Evolutionary conservation across 1,140 invertebrate genomes (phyloP), one percentile per base, ranked within the genome.

Genomic region (Zaprionus gabonicus): DNA sequence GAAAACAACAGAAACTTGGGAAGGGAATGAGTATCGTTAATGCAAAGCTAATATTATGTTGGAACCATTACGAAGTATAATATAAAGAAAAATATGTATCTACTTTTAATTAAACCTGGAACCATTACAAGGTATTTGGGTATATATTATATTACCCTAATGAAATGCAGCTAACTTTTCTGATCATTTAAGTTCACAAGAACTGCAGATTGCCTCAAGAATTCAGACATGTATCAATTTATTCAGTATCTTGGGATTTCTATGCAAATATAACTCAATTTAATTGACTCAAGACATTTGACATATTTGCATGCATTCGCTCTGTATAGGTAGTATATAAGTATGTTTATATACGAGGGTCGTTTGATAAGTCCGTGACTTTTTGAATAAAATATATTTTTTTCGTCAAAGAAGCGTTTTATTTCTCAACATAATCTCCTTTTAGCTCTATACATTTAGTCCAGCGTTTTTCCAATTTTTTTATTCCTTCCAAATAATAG

Each of bases 241-340:
- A 46, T 58, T 15, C 56, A 58, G 34, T 23, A 13, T 38, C 34
- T 59, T 46, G 58, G 25, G 15, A 12, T 28, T 44, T 44, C 13
- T 15, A 28, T 27, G 41, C 17, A 28, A 62, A 46, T 20, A 49
- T 12, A 51, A 3, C 46, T 51, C 25, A 27, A 6, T 17, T 44
- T 41, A 44, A 60, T 60, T 60, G 58, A 56, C 27, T 56, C 41
- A 25, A 72, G 34, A 59, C 23, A 44, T 73, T 60, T 56, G 71
- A 46, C 41, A 59, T 55, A 51, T 31, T 34, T 56, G 36, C 31
- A 46, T 55, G 10, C 20, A 34, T 34, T 34, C 7, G 5, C 20
- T 46, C 12, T 44, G 25, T 44, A 44, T 60, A 27, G n/a, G 3
- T 23, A 23, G 38, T 49, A 49, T 9, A 20, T 17, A 46, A 9